A percentile compares a stretch with the other conserved stretches of the same genome.
Conservation (phyloP, 2,113 vertebrate species). For the human (Homo sapiens) region DNA sequence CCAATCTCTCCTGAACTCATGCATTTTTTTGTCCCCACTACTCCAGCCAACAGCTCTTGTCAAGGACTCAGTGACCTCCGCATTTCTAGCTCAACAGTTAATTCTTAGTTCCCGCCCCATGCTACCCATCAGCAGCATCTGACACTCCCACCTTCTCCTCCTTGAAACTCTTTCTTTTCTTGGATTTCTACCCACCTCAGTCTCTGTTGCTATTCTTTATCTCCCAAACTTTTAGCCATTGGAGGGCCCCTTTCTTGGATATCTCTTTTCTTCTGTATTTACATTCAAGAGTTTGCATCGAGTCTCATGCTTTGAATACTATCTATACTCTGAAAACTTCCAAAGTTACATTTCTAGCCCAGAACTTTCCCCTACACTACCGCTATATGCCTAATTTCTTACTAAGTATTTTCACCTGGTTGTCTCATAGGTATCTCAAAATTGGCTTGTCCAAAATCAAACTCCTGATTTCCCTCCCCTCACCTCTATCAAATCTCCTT, state of each 20-base stretch:
- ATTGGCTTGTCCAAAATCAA: background rate
- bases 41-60: background rate
- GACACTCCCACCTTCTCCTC: background rate
- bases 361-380: background rate
- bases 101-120: background rate
- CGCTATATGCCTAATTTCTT: background rate
- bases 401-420: background rate
- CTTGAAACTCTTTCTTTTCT: background rate
- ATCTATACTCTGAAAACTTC: background rate
- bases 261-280: background rate
- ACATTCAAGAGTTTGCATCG: background rate
- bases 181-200: background rate
- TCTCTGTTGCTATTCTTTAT: background rate
- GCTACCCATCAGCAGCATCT: background rate
- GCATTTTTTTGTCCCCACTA: background rate
- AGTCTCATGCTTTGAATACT: background rate
- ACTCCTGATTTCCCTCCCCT: background rate
- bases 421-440: slow-evolving; percentile 22
- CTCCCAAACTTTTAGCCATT: background rate
- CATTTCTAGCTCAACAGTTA: background rate
- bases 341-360: background rate
- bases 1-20: background rate
- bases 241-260: background rate
- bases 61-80: background rate
- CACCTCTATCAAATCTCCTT: background rate